Evolutionary conservation across 1,140 invertebrate genomes (phyloP).

Genomic region (Drosophila arawakana): DNA sequence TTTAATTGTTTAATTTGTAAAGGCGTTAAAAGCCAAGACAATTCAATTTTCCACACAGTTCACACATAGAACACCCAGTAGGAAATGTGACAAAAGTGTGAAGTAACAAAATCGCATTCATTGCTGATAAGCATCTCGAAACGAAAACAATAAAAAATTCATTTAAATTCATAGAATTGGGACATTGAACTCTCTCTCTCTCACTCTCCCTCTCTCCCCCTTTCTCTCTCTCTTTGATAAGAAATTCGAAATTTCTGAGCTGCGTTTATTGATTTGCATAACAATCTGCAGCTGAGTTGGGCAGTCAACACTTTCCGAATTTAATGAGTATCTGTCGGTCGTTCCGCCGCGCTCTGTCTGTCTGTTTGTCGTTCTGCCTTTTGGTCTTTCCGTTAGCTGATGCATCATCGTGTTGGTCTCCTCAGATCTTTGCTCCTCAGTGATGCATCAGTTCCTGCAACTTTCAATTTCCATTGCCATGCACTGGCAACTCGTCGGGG

Average conservation of each 20-base stretch:
- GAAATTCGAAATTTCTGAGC: conserved; percentile 20
- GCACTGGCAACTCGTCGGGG: not conserved
- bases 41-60: conserved; percentile 14
- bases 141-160: conserved; percentile 2
- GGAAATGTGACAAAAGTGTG: not conserved
- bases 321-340: not conserved
- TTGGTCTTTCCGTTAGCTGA: not conserved
- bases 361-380: not conserved
- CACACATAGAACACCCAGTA: not conserved
- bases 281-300: conserved; percentile 5
- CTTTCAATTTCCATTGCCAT: conserved; percentile 47
- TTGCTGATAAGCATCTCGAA: conserved; percentile 1
- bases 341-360: no score
- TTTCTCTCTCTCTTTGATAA: conserved; percentile 2
- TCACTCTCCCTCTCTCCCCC: not conserved
- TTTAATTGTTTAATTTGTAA: conserved; percentile 31
- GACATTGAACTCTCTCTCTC: conserved; percentile 23
- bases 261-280: conserved; percentile 25
- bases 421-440: conserved; percentile 15
- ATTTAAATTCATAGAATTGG: not conserved
- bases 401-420: conserved; percentile 33
- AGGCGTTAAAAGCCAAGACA: conserved; percentile 12
- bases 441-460: conserved; percentile 37
- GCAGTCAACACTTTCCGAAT: not conserved
- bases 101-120: not conserved